Evolutionary conservation across 2,797 vertebrate genomes (phyloP), one percentile per base, ranked within the genome.

Genomic region (Streptopelia turtur): DNA sequence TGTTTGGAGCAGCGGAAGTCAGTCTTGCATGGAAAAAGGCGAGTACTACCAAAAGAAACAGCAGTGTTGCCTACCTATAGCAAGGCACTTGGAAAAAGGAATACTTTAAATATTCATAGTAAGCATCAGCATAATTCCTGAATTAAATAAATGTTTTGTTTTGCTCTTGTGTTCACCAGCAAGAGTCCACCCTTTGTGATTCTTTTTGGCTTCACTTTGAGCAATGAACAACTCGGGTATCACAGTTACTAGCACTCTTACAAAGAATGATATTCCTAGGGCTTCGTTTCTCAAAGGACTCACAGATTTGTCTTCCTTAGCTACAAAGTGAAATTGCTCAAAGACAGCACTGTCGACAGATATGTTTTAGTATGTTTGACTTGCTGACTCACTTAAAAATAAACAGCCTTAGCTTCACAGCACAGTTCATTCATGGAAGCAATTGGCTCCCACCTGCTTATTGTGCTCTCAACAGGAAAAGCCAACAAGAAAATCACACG

Each of bases 171-270:
- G 0, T 69, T 75, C 63, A 83, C 33, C 13, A 30, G 16, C 30
- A 55, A 45, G 55, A 72, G 11, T 37, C 28, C 64, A 31, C 49
- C 23, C 33, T 57, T 39, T 79, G 43, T 27, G 39, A 75, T 57
- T 63, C 31, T 57, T 74, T 60, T 43, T 68, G 30, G 13, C 43
- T 61, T 72, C 1, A 5, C 43, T 45, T 47, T 49, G 16, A 63
- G 50, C 59, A 78, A 78, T 13, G 21, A 78, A 53, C 1, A 1
- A 31, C 22, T 49, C 1, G 0, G 47, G 28, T 65, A 56, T 27
- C 43, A 63, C 76, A 72, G n/a, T 41, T 47, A 57, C n/a, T 18
- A 57, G 31, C 31, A 53, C 22, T 52, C 14, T 52, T 25, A 30
- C 7, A 49, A 78, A 55, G 33, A 69, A 10, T 52, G 47, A 45